A percentile compares a stretch with the other conserved stretches of the same genome.
These are phyloP conservation scores for Ips nitidus DNA, from an alignment of 1,140 invertebrate genomes.

Conservation along the genomic window DNA sequence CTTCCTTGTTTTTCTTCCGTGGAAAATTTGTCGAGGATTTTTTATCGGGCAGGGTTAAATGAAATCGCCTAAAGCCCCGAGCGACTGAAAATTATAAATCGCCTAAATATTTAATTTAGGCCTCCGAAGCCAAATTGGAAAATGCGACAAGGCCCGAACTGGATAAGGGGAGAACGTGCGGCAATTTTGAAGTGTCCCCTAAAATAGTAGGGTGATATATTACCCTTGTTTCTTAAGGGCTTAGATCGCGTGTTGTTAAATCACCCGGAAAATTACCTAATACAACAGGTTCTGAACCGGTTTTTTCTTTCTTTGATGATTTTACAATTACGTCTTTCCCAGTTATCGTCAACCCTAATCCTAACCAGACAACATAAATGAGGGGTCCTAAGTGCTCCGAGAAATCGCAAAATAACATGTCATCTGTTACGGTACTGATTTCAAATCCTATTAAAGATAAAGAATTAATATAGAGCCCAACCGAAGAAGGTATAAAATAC, in stretches of 20 bases:
- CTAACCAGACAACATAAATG: background rate
- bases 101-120: conserved; percentile 39
- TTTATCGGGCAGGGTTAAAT: background rate
- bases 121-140: conserved; percentile 25
- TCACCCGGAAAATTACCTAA: conserved; percentile 41
- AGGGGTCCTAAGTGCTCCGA: background rate
- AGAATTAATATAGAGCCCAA: conserved; percentile 11
- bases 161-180: conserved; percentile 30
- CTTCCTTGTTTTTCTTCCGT: conserved; percentile 7
- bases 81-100: conserved; percentile 25
- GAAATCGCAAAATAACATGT: background rate
- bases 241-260: conserved; percentile 39
- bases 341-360: conserved; percentile 14
- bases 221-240: conserved; percentile 39
- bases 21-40: background rate
- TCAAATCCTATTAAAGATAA: conserved; percentile 18
- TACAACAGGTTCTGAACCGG: conserved; percentile 28
- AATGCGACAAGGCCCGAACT: conserved; percentile 34
- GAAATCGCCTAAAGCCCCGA: background rate
- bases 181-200: conserved; percentile 42
- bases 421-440: background rate
- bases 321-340: conserved; percentile 30
- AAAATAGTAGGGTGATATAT: conserved; percentile 41
- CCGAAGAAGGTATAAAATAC: conserved; percentile 8
- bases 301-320: conserved; percentile 33